Percentiles rank a stretch among this genome's conserved stretches.
Conservation (phyloP, 2,113 vertebrate genomes). For the Falcunculus frontatus region DNA sequence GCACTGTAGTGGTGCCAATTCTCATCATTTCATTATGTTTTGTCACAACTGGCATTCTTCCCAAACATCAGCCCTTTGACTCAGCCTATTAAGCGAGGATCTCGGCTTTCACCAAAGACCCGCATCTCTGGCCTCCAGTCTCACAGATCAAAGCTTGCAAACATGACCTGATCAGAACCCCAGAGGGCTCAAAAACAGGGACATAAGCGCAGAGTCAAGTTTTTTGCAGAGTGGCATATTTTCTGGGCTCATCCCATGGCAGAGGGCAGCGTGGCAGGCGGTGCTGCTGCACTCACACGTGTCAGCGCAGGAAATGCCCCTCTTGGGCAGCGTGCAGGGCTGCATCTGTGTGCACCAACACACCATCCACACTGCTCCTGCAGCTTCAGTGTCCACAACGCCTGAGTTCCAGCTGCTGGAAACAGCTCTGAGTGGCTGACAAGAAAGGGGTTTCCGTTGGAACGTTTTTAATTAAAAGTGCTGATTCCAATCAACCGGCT, state of each 20-base stretch:
- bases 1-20: neutral
- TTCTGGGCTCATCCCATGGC: neutral
- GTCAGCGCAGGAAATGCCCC: fast-evolving
- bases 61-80: neutral
- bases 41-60: neutral
- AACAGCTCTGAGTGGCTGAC: neutral
- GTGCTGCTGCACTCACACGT: fast-evolving
- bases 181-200: neutral
- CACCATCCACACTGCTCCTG: neutral
- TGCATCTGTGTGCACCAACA: neutral
- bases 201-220: neutral
- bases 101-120: neutral
- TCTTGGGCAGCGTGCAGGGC: fast-evolving
- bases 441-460: neutral
- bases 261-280: fast-evolving
- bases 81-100: fast-evolving
- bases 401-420: neutral
- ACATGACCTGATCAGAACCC: fast-evolving
- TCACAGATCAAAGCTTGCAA: neutral
- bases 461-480: neutral
- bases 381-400: fast-evolving
- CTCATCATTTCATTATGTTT: neutral
- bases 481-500: neutral
- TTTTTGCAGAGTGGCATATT: neutral
- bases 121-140: neutral